Evolutionary conservation across 2,888 invertebrate species (phyloP), one percentile per base, ranked within the genome.

Genomic region (Diaprepes abbreviatus): DNA sequence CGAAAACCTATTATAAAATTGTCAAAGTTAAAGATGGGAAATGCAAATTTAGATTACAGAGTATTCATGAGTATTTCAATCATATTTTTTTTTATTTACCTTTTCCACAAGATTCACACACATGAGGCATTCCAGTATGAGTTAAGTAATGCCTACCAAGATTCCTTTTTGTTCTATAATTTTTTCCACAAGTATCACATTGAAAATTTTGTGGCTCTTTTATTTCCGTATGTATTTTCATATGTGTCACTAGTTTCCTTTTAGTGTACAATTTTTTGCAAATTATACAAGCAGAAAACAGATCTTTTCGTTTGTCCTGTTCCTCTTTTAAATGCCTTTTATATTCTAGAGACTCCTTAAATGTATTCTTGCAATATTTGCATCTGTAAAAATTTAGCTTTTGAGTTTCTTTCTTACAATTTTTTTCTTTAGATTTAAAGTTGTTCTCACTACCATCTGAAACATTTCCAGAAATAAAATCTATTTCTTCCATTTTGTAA

Each of bases 51-150:
- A n/a, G n/a, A n/a, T n/a, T n/a, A n/a, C n/a, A n/a, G n/a, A n/a
- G n/a, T n/a, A n/a, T n/a, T n/a, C n/a, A n/a, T n/a, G n/a, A n/a
- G n/a, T n/a, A n/a, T n/a, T n/a, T n/a, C n/a, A n/a, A n/a, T n/a
- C n/a, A n/a, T n/a, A n/a, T n/a, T n/a, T n/a, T n/a, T n/a, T n/a
- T n/a, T n/a, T n/a, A n/a, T n/a, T n/a, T 45, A 59, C 59, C 59
- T 59, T 59, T 59, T 45, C 59, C 59, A 59, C 59, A 59, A 31
- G 33, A 3, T 54, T 35, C 21, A 35, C 54, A 54, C 16, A 36
- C 21, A 54, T 54, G 35, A 2, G 54, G 59, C 59, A 59, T 59
- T 31, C 59, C 59, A 24, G 45, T 43, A 45, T 59, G 59, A 6
- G 33, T 43, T 17, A 59, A 31, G 9, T 59, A 59, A 33, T 59